Evolutionary conservation across 2,888 invertebrate genomes (phyloP), one percentile per base, ranked within the genome.

Genomic region (Mythimna vitellina): DNA sequence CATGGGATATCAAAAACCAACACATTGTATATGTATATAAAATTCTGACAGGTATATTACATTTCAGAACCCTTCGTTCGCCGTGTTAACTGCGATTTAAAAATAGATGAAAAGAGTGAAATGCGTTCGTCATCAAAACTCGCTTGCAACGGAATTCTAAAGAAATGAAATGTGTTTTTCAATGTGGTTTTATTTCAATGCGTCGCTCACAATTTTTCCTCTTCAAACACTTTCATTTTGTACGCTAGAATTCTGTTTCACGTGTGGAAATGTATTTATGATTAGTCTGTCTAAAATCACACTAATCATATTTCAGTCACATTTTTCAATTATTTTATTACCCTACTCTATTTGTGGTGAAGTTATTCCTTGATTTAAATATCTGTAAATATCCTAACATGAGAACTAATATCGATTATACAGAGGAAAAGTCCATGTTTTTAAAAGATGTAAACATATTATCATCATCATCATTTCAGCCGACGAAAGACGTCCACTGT

Each of bases 111-210:
- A 78, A 78, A 68, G 58, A 60, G 75, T 69, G 51, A 72, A 78
- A 74, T 81, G 63, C 56, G 57, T 74, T 81, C 77, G 78, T 69
- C 74, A 78, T 71, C 63, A 74, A 69, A 80, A 76, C 80, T 51
- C 78, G 74, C 65, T 61, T 3, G 58, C 65, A 38, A 53, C 63
- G 63, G 63, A 74, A 71, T 78, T 81, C 70, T 70, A 81, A 81
- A 78, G 80, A 74, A 81, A 78, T 78, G 75, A 78, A 81, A 80
- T 81, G 75, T 81, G 73, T 68, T 76, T 73, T 72, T 60, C 65
- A 51, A 57, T 42, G 58, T 70, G 51, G 67, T 80, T 63, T 63
- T 68, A 63, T 81, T 77, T 80, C 25, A 60, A 51, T 63, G 76
- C 65, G 67, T 68, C 76, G 51, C 65, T 80, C 76, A 67, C 67